A percentile compares a stretch with the other conserved stretches of the same genome.
Evolutionary conservation across 92 coral and sea anemone genomes (phyloP).

Genomic region (Phenganax subtilis): DNA sequence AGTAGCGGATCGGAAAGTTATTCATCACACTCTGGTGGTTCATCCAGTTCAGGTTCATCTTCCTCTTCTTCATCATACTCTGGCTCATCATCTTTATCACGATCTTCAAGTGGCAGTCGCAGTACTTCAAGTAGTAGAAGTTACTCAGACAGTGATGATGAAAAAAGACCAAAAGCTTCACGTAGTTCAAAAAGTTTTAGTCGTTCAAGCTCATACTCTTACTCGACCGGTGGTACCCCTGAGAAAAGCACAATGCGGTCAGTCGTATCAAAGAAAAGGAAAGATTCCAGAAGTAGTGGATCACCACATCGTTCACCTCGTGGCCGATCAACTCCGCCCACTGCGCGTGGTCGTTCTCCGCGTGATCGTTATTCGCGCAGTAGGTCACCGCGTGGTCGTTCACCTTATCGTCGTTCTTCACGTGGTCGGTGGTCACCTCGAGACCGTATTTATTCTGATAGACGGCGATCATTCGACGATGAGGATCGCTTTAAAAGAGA

Average conservation of each 20-base stretch:
- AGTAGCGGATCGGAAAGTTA: constrained; percentile 30
- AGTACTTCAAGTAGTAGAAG: not conserved
- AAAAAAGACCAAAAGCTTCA: not conserved
- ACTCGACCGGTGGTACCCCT: constrained; percentile 26
- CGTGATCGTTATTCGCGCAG: no score
- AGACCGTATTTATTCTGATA: constrained; percentile 31
- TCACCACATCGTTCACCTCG: constrained; percentile 14
- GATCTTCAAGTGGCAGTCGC: constrained; percentile 4
- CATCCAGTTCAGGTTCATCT: constrained; percentile 6
- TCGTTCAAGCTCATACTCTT: constrained; percentile 31
- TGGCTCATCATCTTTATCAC: constrained; percentile 11
- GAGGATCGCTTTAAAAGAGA: constrained; percentile 13
- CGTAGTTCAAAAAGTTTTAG: constrained; percentile 25
- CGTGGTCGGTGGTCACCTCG: constrained; percentile 2
- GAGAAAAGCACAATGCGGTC: constrained; percentile 36
- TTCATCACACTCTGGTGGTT: constrained; percentile 28
- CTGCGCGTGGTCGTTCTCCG: no score
- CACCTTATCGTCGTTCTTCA: constrained; percentile 8
- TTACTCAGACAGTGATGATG: constrained; percentile 21
- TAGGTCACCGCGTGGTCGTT: no score
- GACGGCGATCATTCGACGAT: constrained; percentile 23
- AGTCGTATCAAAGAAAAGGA: constrained; percentile 19
- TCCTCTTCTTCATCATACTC: constrained; percentile 18
- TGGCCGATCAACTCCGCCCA: not conserved
- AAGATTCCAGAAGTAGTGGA: constrained; percentile 7